phyloP scores from a whole-genome alignment of 2,113 vertebrate genomes.

The Mesitornis unicolor region DNA sequence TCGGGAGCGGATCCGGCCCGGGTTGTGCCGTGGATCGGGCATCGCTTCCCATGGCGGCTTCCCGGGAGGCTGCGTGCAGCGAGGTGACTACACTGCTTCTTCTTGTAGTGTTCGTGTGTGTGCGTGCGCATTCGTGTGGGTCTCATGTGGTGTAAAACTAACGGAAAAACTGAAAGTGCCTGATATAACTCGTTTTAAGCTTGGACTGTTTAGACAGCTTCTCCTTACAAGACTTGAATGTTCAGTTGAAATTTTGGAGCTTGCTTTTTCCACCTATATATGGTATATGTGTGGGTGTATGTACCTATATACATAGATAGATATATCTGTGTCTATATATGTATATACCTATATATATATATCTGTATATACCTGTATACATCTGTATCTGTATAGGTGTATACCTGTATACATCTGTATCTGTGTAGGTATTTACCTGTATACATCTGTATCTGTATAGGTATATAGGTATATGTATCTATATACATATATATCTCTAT shows the following conservation, averaged over 20 bases:
- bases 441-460: too few species aligned
- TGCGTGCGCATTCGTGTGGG: constrained; percentile 40
- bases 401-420: neutral
- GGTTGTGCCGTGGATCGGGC: neutral
- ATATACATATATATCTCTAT: rapidly evolving
- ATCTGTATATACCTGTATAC: too few species aligned
- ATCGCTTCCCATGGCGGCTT: constrained; percentile 80
- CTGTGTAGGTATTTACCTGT: neutral
- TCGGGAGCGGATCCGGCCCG: constrained; percentile 59
- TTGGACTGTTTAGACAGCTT: constrained; percentile 87
- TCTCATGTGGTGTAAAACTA: constrained; percentile 81
- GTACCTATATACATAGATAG: neutral
- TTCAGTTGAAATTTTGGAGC: constrained; percentile 85
- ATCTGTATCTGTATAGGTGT: neutral
- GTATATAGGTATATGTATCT: neutral
- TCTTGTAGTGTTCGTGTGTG: neutral
- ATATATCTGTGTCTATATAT: neutral
- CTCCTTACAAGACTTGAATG: constrained; percentile 97
- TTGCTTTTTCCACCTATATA: constrained; percentile 85
- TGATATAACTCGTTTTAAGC: constrained; percentile 89
- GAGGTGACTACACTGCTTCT: constrained; percentile 75
- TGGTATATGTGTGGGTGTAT: neutral
- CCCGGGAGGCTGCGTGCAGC: constrained; percentile 67
- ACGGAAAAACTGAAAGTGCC: constrained; percentile 96
- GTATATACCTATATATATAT: rapidly evolving